phyloP scores from a whole-genome alignment of 2,888 invertebrate species.

The Xestia ashworthii region DNA sequence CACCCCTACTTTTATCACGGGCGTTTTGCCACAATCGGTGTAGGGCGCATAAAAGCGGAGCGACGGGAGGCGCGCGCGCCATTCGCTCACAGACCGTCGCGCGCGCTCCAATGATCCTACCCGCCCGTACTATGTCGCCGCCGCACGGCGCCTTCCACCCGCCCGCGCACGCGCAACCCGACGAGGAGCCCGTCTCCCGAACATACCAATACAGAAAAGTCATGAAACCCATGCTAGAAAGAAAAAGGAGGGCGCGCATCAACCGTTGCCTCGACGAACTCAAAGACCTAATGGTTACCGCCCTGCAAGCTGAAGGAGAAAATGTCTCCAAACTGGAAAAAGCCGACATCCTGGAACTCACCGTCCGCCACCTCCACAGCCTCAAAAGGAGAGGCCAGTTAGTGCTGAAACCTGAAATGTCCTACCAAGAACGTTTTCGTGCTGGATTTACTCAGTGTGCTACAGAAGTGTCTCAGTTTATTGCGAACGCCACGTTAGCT shows the following conservation, averaged over 20 bases:
- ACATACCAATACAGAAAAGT: slow-evolving; percentile 98
- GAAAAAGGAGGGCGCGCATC: slow-evolving; percentile 96
- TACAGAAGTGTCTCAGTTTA: slow-evolving; percentile 95
- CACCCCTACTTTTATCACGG: slow-evolving; percentile 90
- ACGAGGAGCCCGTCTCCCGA: slow-evolving; percentile 94
- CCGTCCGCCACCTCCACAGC: slow-evolving; percentile 96
- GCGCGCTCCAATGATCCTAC: slow-evolving; percentile 89
- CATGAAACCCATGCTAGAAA: slow-evolving; percentile 97
- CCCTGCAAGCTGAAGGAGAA: slow-evolving; percentile 96
- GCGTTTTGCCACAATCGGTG: slow-evolving; percentile 90
- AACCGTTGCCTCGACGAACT: slow-evolving; percentile 97
- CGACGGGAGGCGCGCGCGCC: slow-evolving; percentile 86
- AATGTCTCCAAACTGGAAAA: slow-evolving; percentile 97
- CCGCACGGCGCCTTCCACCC: slow-evolving; percentile 89
- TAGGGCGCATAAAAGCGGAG: slow-evolving; percentile 88
- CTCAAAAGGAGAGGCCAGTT: slow-evolving; percentile 93
- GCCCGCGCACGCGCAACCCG: slow-evolving; percentile 84
- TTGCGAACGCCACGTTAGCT: slow-evolving; percentile 92
- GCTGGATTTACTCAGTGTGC: slow-evolving; percentile 97
- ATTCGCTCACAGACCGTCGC: slow-evolving; percentile 87
- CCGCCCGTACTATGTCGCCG: slow-evolving; percentile 88
- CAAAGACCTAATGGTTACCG: slow-evolving; percentile 96
- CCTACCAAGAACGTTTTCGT: slow-evolving; percentile 95
- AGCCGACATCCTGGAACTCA: slow-evolving; percentile 96
- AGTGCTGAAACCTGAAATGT: slow-evolving; percentile 91